Conservation (phyloP, 2,888 invertebrate species). For the Gastrophysa polygoni region DNA sequence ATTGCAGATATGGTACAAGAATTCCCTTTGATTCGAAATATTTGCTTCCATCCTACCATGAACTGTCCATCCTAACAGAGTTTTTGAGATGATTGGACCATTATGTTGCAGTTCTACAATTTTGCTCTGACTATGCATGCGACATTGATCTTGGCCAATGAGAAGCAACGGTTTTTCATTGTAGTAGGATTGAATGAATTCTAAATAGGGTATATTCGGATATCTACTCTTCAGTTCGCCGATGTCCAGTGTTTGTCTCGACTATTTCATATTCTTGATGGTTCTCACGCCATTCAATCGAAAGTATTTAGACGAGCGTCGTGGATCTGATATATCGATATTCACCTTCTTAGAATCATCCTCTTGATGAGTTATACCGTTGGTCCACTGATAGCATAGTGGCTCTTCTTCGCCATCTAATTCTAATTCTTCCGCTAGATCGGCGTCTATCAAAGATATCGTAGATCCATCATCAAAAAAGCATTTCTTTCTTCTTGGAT, state of each 20-base stretch:
- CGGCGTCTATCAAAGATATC: no score
- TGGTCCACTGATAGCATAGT: no score
- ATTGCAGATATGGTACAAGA: constrained; percentile 1
- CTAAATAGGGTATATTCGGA: not conserved
- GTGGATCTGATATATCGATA: no score
- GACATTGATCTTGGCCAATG: not conserved
- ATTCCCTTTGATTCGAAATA: not conserved
- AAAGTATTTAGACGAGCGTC: no score
- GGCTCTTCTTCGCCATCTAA: no score
- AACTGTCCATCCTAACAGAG: not conserved
- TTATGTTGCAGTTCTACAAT: constrained; percentile 1
- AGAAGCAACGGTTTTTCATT: not conserved
- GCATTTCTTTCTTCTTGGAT: no score
- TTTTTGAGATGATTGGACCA: not conserved
- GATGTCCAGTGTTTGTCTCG: constrained; percentile 5
- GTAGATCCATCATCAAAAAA: no score
- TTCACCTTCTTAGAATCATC: no score
- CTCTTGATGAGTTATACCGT: no score
- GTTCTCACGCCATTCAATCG: no score
- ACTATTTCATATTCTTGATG: not conserved
- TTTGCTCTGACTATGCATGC: not conserved
- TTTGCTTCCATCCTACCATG: not conserved
- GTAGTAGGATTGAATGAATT: not conserved
- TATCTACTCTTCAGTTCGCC: not conserved
- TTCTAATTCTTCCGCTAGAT: no score